Percentiles rank a stretch among this genome's conserved stretches.
Evolutionary conservation across 2,113 vertebrate species (phyloP).

Genomic region (Semnornis frantzii): DNA sequence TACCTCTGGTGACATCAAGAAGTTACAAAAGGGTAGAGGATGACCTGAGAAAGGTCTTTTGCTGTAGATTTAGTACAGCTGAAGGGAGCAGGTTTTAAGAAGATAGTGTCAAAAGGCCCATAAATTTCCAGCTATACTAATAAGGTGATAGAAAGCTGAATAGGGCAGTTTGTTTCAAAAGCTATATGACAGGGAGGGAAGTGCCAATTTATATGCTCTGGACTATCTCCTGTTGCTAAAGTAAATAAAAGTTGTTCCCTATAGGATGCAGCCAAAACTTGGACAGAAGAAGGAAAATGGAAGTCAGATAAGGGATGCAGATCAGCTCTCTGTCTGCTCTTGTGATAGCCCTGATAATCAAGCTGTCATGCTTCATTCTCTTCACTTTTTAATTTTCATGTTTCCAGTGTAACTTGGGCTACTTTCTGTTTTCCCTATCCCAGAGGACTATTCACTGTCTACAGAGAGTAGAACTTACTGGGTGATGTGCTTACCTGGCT

Average conservation of each 20-base stretch:
- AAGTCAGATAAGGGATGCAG: background rate
- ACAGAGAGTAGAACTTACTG: background rate
- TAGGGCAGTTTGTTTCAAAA: background rate
- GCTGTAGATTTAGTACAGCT: background rate
- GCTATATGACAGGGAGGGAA: background rate
- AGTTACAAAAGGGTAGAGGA: background rate
- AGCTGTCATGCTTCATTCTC: background rate
- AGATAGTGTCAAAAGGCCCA: background rate
- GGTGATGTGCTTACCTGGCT: background rate
- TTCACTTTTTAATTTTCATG: background rate
- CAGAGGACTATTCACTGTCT: background rate
- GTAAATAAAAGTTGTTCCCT: background rate
- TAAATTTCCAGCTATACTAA: accelerated
- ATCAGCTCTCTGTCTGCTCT: background rate
- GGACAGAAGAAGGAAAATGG: background rate
- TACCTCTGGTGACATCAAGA: background rate
- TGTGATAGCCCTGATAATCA: background rate
- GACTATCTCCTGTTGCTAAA: background rate
- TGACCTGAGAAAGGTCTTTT: background rate
- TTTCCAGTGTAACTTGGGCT: background rate
- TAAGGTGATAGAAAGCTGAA: background rate
- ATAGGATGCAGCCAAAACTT: background rate
- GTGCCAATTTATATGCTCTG: background rate
- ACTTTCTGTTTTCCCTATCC: background rate
- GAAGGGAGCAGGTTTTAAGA: background rate